phyloP scores from a whole-genome alignment of 2,797 vertebrate species.

The Enteromius fasciolatus region DNA sequence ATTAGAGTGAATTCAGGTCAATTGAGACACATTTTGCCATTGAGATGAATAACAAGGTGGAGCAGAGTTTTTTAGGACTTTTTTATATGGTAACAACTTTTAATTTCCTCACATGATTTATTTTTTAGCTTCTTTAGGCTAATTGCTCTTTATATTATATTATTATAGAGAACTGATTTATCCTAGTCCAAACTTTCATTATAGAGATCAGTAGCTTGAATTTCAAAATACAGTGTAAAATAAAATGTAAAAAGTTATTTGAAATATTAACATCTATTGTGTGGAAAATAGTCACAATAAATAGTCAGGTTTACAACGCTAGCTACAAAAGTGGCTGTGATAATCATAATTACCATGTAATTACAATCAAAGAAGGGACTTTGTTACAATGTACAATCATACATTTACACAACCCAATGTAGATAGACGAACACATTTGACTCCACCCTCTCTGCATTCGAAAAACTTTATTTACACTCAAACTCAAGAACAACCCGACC shows the following conservation, averaged over 20 bases:
- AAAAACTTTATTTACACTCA: constrained; percentile 50
- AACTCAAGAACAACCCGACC: constrained; percentile 14
- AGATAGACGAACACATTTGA: neutral
- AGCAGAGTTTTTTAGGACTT: too few relatives aligned
- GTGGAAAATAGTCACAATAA: neutral
- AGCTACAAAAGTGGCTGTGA: neutral
- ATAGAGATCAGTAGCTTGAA: neutral
- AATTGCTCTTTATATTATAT: neutral
- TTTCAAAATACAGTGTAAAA: neutral
- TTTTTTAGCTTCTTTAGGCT: neutral
- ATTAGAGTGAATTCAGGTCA: neutral
- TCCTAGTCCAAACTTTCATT: neutral
- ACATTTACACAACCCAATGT: neutral
- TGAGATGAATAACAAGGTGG: neutral
- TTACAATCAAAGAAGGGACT: neutral
- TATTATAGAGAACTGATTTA: neutral
- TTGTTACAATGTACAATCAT: neutral
- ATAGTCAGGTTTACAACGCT: neutral
- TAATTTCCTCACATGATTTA: neutral
- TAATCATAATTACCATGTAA: neutral
- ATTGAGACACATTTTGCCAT: neutral
- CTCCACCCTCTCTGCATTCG: constrained; percentile 19
- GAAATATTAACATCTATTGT: neutral
- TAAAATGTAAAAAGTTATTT: neutral
- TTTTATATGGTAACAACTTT: neutral